A percentile compares a stretch with the other conserved stretches of the same genome.
These are phyloP conservation scores for Philereme transversata DNA, from an alignment of 2,888 invertebrate species.

Conservation along the genomic window DNA sequence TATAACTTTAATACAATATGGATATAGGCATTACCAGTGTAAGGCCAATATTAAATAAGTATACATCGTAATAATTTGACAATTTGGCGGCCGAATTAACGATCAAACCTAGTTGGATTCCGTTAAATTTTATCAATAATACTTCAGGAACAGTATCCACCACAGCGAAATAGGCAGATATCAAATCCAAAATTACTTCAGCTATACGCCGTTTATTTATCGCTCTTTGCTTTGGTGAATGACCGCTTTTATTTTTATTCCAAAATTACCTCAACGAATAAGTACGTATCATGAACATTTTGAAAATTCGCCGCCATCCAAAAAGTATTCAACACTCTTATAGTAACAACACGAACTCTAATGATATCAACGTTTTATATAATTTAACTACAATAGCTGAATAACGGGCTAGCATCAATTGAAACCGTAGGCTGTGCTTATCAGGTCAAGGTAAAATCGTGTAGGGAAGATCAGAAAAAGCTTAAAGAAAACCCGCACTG, in stretches of 20 bases:
- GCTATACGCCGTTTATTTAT: not conserved
- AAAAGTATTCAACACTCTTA: slow-evolving; percentile 13
- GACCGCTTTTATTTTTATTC: not conserved
- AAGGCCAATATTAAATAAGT: slow-evolving; percentile 37
- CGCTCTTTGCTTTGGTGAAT: not conserved
- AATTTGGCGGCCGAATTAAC: slow-evolving; percentile 29
- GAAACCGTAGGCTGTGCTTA: slow-evolving; percentile 31
- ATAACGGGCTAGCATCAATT: slow-evolving; percentile 28
- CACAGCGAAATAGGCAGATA: not conserved
- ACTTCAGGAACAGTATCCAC: not conserved
- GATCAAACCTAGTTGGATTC: slow-evolving; percentile 17
- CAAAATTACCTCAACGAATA: not conserved
- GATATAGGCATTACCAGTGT: slow-evolving; percentile 32
- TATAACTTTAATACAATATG: slow-evolving; percentile 29
- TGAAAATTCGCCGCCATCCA: slow-evolving; percentile 21
- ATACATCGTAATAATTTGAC: slow-evolving; percentile 39
- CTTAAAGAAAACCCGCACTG: not conserved
- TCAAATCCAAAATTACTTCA: not conserved
- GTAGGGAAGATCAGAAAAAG: slow-evolving; percentile 10
- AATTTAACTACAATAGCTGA: slow-evolving; percentile 35
- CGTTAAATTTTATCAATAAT: slow-evolving; percentile 17
- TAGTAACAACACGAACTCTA: slow-evolving; percentile 32
- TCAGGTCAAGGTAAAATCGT: slow-evolving; percentile 28
- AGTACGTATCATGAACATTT: not conserved
- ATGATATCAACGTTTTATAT: slow-evolving; percentile 37